Evolutionary conservation across 2,888 invertebrate genomes (phyloP).

Genomic region (Pherbina coryleti): DNA sequence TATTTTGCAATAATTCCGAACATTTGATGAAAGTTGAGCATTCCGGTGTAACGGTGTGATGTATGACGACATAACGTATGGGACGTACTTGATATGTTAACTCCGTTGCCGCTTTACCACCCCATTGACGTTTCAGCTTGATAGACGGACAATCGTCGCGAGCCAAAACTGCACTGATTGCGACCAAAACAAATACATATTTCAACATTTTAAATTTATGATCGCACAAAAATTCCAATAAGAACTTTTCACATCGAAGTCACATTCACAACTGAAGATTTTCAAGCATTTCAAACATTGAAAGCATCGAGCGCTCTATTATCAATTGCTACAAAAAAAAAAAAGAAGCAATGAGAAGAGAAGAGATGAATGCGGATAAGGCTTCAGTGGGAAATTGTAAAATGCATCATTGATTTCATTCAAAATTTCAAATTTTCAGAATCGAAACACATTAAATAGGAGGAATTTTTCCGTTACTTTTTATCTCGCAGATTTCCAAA

Average conservation of each 20-base stretch:
- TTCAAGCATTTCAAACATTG: too few relatives aligned
- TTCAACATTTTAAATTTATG: neutral
- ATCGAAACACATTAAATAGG: too few relatives aligned
- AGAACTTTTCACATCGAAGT: neutral
- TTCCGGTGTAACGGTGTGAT: conserved; percentile 72
- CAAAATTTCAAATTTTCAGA: too few relatives aligned
- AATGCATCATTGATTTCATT: too few relatives aligned
- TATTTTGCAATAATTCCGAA: conserved; percentile 69
- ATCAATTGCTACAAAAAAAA: conserved; percentile 1
- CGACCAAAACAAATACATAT: neutral
- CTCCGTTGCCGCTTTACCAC: conserved; percentile 69
- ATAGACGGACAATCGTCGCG: conserved; percentile 71
- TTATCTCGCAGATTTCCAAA: too few relatives aligned
- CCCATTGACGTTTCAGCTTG: conserved; percentile 74
- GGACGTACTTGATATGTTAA: conserved; percentile 75
- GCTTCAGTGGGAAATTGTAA: too few relatives aligned
- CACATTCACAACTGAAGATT: conserved; percentile 18
- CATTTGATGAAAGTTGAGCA: conserved; percentile 71
- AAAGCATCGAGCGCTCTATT: neutral
- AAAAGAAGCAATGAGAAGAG: too few relatives aligned
- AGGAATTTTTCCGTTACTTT: too few relatives aligned
- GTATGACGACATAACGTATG: conserved; percentile 72
- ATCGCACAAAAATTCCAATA: neutral
- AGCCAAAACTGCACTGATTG: conserved; percentile 1
- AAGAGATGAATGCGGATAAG: too few relatives aligned